Evolutionary conservation across 1,140 invertebrate genomes (phyloP), one percentile per base, ranked within the genome.

Genomic region (Drosophila miranda): DNA sequence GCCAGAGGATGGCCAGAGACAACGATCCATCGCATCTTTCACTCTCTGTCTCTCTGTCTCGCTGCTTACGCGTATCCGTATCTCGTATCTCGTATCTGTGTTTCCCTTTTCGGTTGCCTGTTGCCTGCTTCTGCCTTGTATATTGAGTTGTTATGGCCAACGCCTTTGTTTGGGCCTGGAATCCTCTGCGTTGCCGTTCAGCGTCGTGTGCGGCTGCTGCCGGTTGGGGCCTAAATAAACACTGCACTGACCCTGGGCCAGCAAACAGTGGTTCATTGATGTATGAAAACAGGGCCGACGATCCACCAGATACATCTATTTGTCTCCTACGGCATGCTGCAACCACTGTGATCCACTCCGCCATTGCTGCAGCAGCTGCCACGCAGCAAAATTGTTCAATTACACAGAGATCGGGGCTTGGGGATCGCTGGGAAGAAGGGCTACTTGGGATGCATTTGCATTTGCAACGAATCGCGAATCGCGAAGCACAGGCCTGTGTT

Each of bases 111-210:
- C 23, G 23, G 23, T 26, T 26, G 4, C 23, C 23, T 5, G 23
- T 26, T 26, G 23, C 23, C 28, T 51, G 48, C 19, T 56, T 28
- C 41, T 14, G 58, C 50, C 69, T 66, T 81, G 77, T 84, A 79
- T 84, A 84, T 84, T 84, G 81, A 84, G 81, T 84, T 84, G 80
- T 84, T 84, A 84, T 84, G 81, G 80, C 80, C 80, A 84, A 84
- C 80, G 80, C 80, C 80, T 84, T 84, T 84, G 80, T 84, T 84
- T 84, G 77, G 34, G 73, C 80, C 81, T 86, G 72, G 52, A 51
- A 13, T 49, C 56, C 42, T 38, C 23, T 63, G 59, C 56, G 63
- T 78, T 41, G 55, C 63, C 43, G 63, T 52, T 56, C 67, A 51
- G 64, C 79, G 59, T 83, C 79, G 79, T 83, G 79, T 83, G 80